Evolutionary conservation across 2,888 invertebrate genomes (phyloP), one percentile per base, ranked within the genome.

Genomic region (Incurvaria masculella): DNA sequence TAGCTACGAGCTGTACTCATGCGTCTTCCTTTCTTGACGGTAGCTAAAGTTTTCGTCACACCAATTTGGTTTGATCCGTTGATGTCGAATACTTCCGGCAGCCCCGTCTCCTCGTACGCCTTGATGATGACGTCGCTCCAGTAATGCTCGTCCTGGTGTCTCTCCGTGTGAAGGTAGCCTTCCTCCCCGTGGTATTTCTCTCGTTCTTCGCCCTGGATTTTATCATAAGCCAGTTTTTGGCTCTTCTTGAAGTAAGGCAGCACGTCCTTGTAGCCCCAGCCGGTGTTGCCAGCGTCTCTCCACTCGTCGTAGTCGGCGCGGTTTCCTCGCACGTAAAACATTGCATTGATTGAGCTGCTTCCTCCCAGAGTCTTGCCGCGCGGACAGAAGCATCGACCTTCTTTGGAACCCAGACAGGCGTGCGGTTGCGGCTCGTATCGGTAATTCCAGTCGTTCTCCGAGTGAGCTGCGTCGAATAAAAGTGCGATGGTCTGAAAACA

Each of bases 361-460:
- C 86, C 87, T 1, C 87, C 87, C 27, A 82, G 63, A 0, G 73
- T 72, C 56, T 84, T 82, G 1, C 82, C 81, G 18, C 88, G 72
- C 0, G 86, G 86, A 85, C 85, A 86, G 47, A 78, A 79, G 53
- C 84, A 84, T 14, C 66, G 64, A 11, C 67, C 64, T 19, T 78
- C 68, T 47, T 69, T 46, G 59, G 64, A 68, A 86, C 88, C 88
- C 54, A 88, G 68, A 61, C 89, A 89, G 1, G 84, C 78, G 21
- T 78, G 83, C 23, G 83, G 82, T 59, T 87, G 84, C 0, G 90
- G 89, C 60, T 90, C 89, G 1, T 88, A 88, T 64, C 89, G 89
- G 64, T 89, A 91, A 61, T 87, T 84, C 91, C 91, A 91, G 63
- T 91, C 91, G 45, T 90, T 59, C 58, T 46, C 40, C 6, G 54